Base-by-base conservation (phyloP, 2,113 vertebrate species). In the Caretta caretta region DNA sequence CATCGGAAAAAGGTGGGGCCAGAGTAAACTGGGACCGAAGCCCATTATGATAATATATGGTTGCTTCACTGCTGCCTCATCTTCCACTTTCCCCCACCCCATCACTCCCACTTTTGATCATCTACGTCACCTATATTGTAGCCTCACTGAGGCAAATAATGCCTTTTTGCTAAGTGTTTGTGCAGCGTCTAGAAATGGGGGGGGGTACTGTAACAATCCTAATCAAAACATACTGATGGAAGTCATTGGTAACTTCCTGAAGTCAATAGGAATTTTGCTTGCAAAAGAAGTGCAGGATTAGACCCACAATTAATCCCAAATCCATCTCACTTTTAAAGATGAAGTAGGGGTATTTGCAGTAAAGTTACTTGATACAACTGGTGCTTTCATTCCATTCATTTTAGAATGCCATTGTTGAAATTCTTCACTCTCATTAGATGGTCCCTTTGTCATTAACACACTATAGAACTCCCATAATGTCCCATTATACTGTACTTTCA, bases 361-460 rank as follows among this genome's bases (percentile, higher is more conserved):
- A 11, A 78, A 85, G 6, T 65, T 91, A 82, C 81, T 78, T 79
- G 79, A 82, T 54, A 84, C 42, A 95, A 92, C n/a, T 54, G 93
- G 27, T 94, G 62, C 13, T 69, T 95, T 97, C 88, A 38, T 90
- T 79, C 46, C 10, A 2, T 92, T 96, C 86, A 84, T 95, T 96
- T 96, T 86, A 92, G 80, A 96, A 96, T 90, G 29, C 22, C 72
- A 7, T 88, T 88, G 83, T 87, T 84, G 90, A 95, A 93, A 87
- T 88, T 97, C 92, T n/a, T 95, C 86, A 35, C 93, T 94, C 59
- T 95, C 38, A 91, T 95, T 97, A 90, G 78, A 90, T 96, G 86
- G 87, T 93, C 94, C 91, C 92, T 85, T 89, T 92, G 89, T 92
- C 96, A 94, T 93, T 95, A 97, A 94, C 93, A 95, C 88, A 95